phyloP scores from a whole-genome alignment of 2,113 vertebrate species.

The Hassar affinis region DNA sequence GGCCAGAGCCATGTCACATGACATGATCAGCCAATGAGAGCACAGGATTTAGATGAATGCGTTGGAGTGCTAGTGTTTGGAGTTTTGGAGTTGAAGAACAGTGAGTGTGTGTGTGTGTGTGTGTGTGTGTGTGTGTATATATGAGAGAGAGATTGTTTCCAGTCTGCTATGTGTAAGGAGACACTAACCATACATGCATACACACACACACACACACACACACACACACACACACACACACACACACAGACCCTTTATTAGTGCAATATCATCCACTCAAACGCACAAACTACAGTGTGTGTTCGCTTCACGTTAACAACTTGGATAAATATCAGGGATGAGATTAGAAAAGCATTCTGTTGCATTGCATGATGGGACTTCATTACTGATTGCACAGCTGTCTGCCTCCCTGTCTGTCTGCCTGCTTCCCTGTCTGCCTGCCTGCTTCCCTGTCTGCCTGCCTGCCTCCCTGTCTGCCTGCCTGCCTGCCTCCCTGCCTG shows the following conservation, averaged over 20 bases:
- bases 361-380: not conserved
- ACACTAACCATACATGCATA: not conserved
- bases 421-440: too few species aligned
- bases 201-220: not conserved
- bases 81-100: not conserved
- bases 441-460: too few species aligned
- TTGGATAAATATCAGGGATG: not conserved
- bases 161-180: not conserved
- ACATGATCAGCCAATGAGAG: slow-evolving; percentile 32
- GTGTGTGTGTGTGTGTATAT: not conserved
- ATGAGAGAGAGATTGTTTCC: not conserved
- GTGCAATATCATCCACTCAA: not conserved
- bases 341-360: not conserved
- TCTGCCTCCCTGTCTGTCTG: too few species aligned
- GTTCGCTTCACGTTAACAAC: not conserved
- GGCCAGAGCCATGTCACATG: slow-evolving; percentile 48
- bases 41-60: not conserved
- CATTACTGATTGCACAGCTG: not conserved
- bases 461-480: too few species aligned
- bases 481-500: too few species aligned
- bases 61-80: not conserved
- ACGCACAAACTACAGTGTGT: not conserved
- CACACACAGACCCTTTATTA: not conserved
- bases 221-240: not conserved
- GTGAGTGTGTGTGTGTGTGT: not conserved